phyloP scores from a whole-genome alignment of 2,113 vertebrate species.

The Excalfactoria chinensis region DNA sequence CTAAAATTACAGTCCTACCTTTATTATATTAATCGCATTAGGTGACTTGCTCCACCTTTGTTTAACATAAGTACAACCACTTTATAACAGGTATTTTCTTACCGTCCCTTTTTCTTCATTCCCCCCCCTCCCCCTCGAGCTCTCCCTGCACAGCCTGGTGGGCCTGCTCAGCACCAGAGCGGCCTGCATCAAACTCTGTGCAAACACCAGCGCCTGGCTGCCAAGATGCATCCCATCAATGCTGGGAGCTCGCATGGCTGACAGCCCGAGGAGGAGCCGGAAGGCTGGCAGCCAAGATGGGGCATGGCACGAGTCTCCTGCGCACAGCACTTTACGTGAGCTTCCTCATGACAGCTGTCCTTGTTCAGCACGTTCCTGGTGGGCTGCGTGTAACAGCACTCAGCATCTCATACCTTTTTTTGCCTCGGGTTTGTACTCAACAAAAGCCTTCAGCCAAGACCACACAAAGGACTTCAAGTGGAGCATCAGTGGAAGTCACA shows the following conservation, averaged over 20 bases:
- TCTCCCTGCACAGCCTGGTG: not conserved
- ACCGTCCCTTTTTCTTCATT: not conserved
- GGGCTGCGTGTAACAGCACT: not conserved
- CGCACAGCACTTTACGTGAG: not conserved
- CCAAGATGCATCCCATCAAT: not conserved
- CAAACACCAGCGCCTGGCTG: not conserved
- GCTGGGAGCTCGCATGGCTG: not conserved
- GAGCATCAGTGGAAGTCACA: not conserved
- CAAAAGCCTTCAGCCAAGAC: not conserved
- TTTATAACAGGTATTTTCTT: not conserved
- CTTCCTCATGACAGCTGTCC: not conserved
- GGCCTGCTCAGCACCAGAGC: not conserved
- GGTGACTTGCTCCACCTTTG: not conserved
- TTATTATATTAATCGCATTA: not conserved
- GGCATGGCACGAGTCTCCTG: fast-evolving
- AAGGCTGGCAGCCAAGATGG: not conserved
- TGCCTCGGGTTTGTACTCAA: not conserved
- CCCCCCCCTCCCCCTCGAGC: not conserved
- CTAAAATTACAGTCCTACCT: not conserved
- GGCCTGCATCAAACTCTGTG: not conserved
- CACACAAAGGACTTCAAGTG: not conserved
- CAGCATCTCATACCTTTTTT: not conserved
- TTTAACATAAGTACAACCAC: not conserved
- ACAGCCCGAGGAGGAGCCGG: not conserved
- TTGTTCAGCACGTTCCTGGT: not conserved